These are phyloP conservation scores for Pollachius pollachius DNA, from an alignment of 2,113 vertebrate genomes.

Conservation along the genomic window DNA sequence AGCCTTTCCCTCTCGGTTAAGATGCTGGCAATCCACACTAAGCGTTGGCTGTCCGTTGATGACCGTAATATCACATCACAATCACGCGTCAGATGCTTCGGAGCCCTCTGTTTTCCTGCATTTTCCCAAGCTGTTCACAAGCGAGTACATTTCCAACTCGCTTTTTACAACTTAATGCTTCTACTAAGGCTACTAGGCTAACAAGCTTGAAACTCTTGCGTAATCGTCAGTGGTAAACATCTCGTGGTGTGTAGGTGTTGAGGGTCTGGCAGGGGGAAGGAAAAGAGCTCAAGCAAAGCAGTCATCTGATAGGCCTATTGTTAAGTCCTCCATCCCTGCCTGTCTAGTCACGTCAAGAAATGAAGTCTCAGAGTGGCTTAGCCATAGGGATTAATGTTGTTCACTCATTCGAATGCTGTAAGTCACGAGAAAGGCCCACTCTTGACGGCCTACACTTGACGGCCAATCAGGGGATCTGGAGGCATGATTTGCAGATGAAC, in stretches of 20 bases:
- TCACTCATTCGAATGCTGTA: constrained; percentile 29
- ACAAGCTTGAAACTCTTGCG: no score
- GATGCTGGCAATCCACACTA: no score
- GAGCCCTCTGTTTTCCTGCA: no score
- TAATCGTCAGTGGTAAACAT: not conserved
- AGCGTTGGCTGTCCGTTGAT: no score
- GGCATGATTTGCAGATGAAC: constrained; percentile 56
- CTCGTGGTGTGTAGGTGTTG: not conserved
- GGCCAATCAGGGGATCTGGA: constrained; percentile 38
- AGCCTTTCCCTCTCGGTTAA: no score
- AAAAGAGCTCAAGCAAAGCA: constrained; percentile 20
- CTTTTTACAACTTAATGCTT: no score
- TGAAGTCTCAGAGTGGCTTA: constrained; percentile 48
- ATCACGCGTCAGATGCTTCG: no score
- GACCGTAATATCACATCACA: no score
- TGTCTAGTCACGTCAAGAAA: constrained; percentile 57
- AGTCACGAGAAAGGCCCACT: constrained; percentile 46
- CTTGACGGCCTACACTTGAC: constrained; percentile 28
- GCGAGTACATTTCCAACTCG: no score
- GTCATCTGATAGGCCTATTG: constrained; percentile 46
- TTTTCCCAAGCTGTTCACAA: no score
- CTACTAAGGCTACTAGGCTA: no score
- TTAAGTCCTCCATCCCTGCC: constrained; percentile 48
- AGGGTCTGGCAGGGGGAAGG: constrained; percentile 31
- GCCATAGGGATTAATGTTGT: constrained; percentile 47